These are phyloP conservation scores for Canis aureus DNA, from an alignment of 2,113 vertebrate species.

Conservation along the genomic window DNA sequence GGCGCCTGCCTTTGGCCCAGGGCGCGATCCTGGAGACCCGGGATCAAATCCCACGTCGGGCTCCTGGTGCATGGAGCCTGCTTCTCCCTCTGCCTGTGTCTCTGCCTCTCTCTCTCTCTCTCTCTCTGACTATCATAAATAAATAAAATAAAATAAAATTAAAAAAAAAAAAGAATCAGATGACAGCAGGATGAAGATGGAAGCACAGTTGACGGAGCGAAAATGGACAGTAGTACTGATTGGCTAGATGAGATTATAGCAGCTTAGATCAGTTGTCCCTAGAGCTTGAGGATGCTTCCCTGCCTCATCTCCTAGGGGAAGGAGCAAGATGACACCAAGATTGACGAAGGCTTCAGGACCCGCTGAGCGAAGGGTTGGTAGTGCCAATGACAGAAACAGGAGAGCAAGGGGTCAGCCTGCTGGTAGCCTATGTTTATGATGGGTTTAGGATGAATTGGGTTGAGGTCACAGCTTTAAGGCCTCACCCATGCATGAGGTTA, in stretches of 20 bases:
- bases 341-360: not conserved
- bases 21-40: too few relatives aligned
- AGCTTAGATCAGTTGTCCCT: not conserved
- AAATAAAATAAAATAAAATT: too few relatives aligned
- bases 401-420: not conserved
- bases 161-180: too few relatives aligned
- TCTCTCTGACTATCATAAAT: too few relatives aligned
- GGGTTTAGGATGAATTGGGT: not conserved
- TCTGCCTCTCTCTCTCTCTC: too few relatives aligned
- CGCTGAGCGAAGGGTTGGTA: not conserved
- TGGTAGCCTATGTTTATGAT: not conserved
- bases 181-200: not conserved
- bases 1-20: too few relatives aligned
- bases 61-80: too few relatives aligned
- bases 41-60: too few relatives aligned
- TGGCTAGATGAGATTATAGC: not conserved
- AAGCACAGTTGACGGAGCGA: not conserved
- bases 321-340: not conserved
- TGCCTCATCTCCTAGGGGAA: not conserved
- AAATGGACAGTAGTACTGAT: not conserved
- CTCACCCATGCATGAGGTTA: not conserved
- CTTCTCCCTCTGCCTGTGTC: too few relatives aligned
- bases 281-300: not conserved
- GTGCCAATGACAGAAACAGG: fast-evolving
- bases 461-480: not conserved